Evolutionary conservation across 2,113 vertebrate species (phyloP).

Genomic region (Strigops habroptila): DNA sequence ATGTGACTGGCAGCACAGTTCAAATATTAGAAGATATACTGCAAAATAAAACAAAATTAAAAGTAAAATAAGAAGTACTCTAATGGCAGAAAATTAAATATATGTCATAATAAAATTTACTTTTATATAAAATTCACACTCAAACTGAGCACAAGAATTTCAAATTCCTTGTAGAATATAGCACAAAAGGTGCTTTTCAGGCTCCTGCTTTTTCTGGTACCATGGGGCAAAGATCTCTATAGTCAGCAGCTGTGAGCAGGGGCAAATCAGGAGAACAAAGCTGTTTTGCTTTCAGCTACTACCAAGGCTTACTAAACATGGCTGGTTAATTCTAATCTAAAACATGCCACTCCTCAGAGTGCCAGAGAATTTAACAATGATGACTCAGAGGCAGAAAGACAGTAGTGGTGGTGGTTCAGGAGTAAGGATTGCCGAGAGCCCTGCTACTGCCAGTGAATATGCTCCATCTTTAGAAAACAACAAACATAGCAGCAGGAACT

Average conservation of each 20-base stretch:
- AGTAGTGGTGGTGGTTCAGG: not conserved
- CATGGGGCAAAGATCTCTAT: not conserved
- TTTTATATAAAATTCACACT: not conserved
- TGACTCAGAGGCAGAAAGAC: not conserved
- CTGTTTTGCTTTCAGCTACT: not conserved
- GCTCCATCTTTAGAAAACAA: not conserved
- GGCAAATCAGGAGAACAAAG: not conserved
- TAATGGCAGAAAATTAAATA: not conserved
- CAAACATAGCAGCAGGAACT: not conserved
- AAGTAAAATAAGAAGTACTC: not conserved
- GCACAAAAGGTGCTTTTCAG: not conserved
- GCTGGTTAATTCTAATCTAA: not conserved
- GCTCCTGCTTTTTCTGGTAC: not conserved
- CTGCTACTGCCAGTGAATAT: not conserved
- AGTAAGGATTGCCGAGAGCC: not conserved
- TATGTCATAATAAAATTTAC: not conserved
- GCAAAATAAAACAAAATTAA: not conserved
- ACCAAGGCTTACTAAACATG: not conserved
- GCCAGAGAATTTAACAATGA: not conserved
- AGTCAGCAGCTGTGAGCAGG: not conserved
- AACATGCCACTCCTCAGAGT: not conserved
- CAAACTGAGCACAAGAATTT: not conserved
- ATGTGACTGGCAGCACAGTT: not conserved
- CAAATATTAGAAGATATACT: not conserved
- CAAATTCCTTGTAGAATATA: not conserved